These are phyloP conservation scores for Lasioglossum morio DNA, from an alignment of 2,888 invertebrate genomes.

Conservation along the genomic window DNA sequence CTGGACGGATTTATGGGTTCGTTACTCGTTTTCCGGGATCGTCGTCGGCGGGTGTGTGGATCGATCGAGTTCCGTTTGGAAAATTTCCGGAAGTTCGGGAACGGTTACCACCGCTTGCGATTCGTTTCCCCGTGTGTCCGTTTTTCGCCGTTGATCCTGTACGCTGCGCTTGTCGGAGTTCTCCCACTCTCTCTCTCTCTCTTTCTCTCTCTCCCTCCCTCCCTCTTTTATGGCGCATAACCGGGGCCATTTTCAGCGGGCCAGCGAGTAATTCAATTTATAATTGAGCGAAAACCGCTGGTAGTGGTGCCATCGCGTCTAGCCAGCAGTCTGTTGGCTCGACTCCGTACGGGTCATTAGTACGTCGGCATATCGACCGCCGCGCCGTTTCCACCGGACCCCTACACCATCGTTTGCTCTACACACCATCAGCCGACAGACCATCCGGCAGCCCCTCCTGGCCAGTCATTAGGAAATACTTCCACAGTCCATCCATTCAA, in stretches of 20 bases:
- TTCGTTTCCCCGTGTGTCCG: conserved; percentile 32
- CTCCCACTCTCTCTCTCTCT: not conserved
- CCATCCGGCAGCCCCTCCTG: conserved; percentile 63
- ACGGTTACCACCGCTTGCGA: not conserved
- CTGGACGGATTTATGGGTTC: not conserved
- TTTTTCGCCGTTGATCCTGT: conserved; percentile 19
- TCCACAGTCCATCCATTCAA: conserved; percentile 79
- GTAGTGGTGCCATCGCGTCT: conserved; percentile 82
- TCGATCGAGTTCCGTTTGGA: not conserved
- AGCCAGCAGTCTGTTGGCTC: conserved; percentile 82
- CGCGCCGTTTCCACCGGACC: conserved; percentile 67
- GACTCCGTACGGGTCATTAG: conserved; percentile 83
- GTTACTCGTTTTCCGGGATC: conserved; percentile 15
- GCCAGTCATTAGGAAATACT: conserved; percentile 82
- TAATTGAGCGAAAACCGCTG: conserved; percentile 82
- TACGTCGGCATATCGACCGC: conserved; percentile 81
- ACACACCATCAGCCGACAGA: conserved; percentile 41
- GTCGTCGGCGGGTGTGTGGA: not conserved
- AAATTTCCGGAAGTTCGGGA: conserved; percentile 1
- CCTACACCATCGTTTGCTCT: not conserved
- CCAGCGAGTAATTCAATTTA: conserved; percentile 81
- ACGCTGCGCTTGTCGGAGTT: not conserved
- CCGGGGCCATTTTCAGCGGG: conserved; percentile 73
- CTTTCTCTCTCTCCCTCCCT: not conserved
- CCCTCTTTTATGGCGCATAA: conserved; percentile 74